These are phyloP conservation scores for Brachystomella parvula DNA, from an alignment of 1,140 invertebrate genomes.

Conservation along the genomic window DNA sequence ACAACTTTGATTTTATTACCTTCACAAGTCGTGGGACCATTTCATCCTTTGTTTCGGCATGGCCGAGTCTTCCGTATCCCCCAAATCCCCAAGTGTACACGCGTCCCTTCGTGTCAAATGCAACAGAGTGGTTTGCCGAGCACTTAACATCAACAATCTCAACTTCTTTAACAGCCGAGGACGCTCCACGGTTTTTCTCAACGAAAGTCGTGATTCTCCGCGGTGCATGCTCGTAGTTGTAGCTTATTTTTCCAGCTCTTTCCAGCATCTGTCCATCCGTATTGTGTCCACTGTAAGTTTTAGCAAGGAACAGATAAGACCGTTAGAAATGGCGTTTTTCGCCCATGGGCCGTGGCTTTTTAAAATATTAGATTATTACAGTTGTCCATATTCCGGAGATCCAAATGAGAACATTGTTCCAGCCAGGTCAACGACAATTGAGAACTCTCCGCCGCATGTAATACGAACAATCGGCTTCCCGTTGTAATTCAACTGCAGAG, in stretches of 20 bases:
- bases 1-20: conserved; percentile 6
- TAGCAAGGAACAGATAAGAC: neutral
- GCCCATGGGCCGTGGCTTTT: neutral
- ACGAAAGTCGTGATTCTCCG: conserved; percentile 77
- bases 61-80: conserved; percentile 83
- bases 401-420: conserved; percentile 85
- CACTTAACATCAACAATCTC: conserved; percentile 83
- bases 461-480: conserved; percentile 74
- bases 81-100: conserved; percentile 91
- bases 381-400: conserved; percentile 80
- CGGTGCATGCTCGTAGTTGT: conserved; percentile 72
- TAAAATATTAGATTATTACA: conserved; percentile 46
- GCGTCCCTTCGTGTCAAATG: conserved; percentile 74
- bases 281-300: conserved; percentile 62
- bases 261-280: conserved; percentile 90
- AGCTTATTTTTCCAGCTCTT: conserved; percentile 76
- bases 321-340: neutral
- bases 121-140: conserved; percentile 81
- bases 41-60: conserved; percentile 85
- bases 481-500: conserved; percentile 45
- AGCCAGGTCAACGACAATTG: conserved; percentile 78
- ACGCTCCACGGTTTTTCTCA: conserved; percentile 79
- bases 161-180: conserved; percentile 66
- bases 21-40: conserved; percentile 60
- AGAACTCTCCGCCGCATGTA: conserved; percentile 85